Evolutionary conservation across 2,797 vertebrate species (phyloP).

Genomic region (Odontamblyopus lacepedii): DNA sequence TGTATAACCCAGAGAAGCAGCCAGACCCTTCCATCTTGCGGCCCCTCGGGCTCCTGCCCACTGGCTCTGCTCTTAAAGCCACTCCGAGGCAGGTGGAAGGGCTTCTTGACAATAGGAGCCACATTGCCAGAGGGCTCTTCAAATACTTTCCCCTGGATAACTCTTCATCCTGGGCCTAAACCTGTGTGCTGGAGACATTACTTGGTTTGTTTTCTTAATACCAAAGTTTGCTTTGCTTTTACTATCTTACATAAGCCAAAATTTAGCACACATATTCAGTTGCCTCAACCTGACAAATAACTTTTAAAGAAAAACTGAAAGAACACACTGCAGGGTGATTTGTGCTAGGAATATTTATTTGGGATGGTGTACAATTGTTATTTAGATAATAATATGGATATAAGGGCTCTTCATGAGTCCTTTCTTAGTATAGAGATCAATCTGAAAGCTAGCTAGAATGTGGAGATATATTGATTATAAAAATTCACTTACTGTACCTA

Average conservation of each 20-base stretch:
- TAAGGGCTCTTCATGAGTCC: too few species aligned
- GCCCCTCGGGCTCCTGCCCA: conserved; percentile 18
- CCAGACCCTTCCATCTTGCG: neutral
- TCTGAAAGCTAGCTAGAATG: too few species aligned
- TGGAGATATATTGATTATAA: too few species aligned
- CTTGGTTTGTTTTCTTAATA: conserved; percentile 72
- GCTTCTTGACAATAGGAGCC: conserved; percentile 57
- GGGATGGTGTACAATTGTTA: too few species aligned
- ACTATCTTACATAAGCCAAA: conserved; percentile 57
- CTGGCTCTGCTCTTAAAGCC: conserved; percentile 37
- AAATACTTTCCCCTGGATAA: conserved; percentile 79
- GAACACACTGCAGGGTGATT: conserved; percentile 65
- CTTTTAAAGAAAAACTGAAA: too few species aligned
- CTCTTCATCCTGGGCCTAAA: conserved; percentile 60
- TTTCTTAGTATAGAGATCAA: too few species aligned
- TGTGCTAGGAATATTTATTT: neutral
- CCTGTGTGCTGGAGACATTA: conserved; percentile 48
- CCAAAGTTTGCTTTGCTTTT: conserved; percentile 64
- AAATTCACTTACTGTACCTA: too few species aligned
- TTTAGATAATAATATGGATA: too few species aligned
- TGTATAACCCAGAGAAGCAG: conserved; percentile 6
- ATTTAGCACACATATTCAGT: conserved; percentile 50
- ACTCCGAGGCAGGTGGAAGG: conserved; percentile 53
- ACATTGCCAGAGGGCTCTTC: conserved; percentile 67
- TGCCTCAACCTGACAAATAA: conserved; percentile 34